phyloP scores from a whole-genome alignment of 1,140 invertebrate species.

The Polyergus mexicanus region DNA sequence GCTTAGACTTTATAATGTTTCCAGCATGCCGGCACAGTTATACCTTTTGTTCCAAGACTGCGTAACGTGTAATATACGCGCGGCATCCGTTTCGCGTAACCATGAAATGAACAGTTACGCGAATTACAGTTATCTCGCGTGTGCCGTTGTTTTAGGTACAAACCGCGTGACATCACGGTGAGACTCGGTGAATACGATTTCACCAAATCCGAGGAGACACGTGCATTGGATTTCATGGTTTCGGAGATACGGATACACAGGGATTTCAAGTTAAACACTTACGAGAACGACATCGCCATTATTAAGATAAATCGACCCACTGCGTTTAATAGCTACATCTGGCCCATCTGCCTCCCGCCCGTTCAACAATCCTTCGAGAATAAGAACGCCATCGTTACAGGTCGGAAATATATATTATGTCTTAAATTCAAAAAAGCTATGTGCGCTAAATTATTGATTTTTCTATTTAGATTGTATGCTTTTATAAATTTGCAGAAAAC shows the following conservation, averaged over 20 bases:
- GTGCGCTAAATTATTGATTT: background rate
- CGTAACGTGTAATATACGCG: background rate
- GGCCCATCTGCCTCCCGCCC: constrained; percentile 94
- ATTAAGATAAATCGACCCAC: constrained; percentile 90
- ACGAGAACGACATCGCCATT: constrained; percentile 94
- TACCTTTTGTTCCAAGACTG: background rate
- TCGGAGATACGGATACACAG: constrained; percentile 89
- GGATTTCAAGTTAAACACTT: constrained; percentile 89
- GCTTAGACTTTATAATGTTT: constrained; percentile 48
- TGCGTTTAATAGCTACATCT: constrained; percentile 92
- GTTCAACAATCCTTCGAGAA: constrained; percentile 88
- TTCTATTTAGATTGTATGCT: background rate
- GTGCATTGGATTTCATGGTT: constrained; percentile 89
- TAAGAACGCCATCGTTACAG: constrained; percentile 90
- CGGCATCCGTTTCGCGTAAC: constrained; percentile 15
- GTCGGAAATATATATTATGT: constrained; percentile 78
- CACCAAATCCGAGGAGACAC: constrained; percentile 88
- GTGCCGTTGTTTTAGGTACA: constrained; percentile 84
- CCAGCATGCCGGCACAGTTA: background rate
- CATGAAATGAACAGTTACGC: constrained; percentile 45
- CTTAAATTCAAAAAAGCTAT: background rate
- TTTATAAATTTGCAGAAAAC: background rate
- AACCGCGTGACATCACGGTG: constrained; percentile 89
- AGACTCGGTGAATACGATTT: constrained; percentile 94
- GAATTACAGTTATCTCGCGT: constrained; percentile 37